phyloP scores from a whole-genome alignment of 2,888 invertebrate genomes.

The Cantharis nigra region DNA sequence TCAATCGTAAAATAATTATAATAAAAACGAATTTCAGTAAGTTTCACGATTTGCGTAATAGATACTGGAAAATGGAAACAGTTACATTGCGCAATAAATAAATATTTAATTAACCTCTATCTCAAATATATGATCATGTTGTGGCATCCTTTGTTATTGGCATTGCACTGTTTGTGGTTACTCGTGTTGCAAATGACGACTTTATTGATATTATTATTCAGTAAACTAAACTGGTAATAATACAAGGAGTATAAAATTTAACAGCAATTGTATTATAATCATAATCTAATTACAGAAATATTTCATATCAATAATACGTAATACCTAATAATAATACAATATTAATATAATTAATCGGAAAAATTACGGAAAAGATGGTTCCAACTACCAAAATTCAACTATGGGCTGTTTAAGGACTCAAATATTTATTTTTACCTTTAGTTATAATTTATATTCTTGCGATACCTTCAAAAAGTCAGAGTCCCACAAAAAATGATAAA shows the following conservation, averaged over 20 bases:
- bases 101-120: neutral
- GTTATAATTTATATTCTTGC: too few relatives aligned
- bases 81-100: neutral
- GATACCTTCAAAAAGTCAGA: too few relatives aligned
- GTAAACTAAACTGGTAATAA: neutral
- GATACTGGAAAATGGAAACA: neutral
- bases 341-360: too few relatives aligned
- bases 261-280: neutral
- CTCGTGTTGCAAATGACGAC: conserved; percentile 11
- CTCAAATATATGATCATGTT: conserved; percentile 3
- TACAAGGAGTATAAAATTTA: neutral
- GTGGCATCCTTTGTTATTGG: conserved; percentile 17
- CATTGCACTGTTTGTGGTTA: conserved; percentile 16
- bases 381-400: too few relatives aligned
- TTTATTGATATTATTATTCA: conserved; percentile 6
- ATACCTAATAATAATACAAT: too few relatives aligned
- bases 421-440: too few relatives aligned
- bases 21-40: neutral
- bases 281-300: neutral
- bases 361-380: too few relatives aligned
- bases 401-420: too few relatives aligned
- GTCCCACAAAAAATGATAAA: too few relatives aligned
- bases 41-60: neutral
- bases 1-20: neutral
- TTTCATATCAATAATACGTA: too few relatives aligned